Base-by-base conservation (phyloP, 2,797 vertebrate species). In the Pseudomugil gertrudae region DNA sequence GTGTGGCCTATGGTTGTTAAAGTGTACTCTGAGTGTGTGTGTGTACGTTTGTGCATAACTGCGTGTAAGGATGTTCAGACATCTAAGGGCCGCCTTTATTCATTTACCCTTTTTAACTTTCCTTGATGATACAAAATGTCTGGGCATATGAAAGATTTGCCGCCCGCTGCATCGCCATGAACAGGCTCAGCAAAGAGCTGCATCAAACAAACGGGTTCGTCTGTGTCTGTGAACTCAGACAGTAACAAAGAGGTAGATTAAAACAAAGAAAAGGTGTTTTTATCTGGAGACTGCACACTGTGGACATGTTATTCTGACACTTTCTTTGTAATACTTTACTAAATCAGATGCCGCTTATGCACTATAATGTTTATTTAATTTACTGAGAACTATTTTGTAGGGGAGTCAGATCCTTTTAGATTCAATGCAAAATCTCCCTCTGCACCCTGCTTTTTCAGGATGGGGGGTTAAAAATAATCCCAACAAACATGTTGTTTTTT, bases 61-160 rank as follows among this genome's bases (percentile, higher is more conserved):
- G 67, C 32, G 36, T 74, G 51, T 78, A 50, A 76, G 57, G 63
- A 71, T 58, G 75, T 84, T 84, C 64, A 68, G 55, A 80, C 78
- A 84, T 83, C 68, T 55, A 50, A 87, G 70, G 48, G 67, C 52
- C 63, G 53, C 48, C 62, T 35, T 65, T 21, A 45, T 84, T 76
- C 63, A 50, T 80, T 70, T 55, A 78, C 72, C 76, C 83, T 85
- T 86, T 43, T 89, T 70, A 89, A 80, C 75, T 59, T 54, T 45
- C 58, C 40, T 58, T 59, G 64, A 74, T 73, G 19, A 14, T 36
- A 57, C 55, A 45, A 56, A 30, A 32, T 3, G 66, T 40, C 43
- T 40, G 50, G 2, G 23, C 9, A 33, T 65, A 43, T 67, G 59
- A 81, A 76, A 74, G 83, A 69, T 74, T 74, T 61, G 72, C 78